These are phyloP conservation scores for Hoplostethus atlanticus DNA, from an alignment of 2,797 vertebrate species.

Conservation along the genomic window DNA sequence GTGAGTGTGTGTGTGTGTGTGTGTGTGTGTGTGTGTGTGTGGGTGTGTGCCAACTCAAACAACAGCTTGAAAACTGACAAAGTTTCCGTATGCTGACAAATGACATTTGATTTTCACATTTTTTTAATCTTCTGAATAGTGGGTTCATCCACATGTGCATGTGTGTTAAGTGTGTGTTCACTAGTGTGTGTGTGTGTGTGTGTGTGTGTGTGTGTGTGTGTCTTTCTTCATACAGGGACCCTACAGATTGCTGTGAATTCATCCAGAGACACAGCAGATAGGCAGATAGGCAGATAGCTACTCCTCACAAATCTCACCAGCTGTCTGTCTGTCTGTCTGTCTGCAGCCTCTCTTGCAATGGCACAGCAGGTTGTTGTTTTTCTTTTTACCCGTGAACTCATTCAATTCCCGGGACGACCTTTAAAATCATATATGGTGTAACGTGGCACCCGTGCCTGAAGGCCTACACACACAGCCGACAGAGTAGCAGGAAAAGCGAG, in stretches of 20 bases:
- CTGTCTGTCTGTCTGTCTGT: constrained; percentile 32
- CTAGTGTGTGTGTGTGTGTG: neutral
- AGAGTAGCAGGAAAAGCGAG: no score
- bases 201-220: constrained; percentile 1
- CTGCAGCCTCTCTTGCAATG: neutral
- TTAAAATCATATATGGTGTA: no score
- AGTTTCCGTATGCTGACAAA: constrained; percentile 32
- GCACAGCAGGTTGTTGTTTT: neutral
- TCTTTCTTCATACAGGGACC: constrained; percentile 14
- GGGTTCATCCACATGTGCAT: constrained; percentile 33
- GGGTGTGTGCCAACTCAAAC: constrained; percentile 29
- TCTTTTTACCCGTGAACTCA: neutral
- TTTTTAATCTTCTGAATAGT: constrained; percentile 30
- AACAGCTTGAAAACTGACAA: constrained; percentile 31
- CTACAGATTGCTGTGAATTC: constrained; percentile 11
- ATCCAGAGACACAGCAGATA: constrained; percentile 9
- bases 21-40: constrained; percentile 22
- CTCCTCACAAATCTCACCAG: constrained; percentile 37
- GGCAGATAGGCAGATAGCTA: constrained; percentile 1
- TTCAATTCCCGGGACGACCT: neutral
- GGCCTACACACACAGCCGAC: no score
- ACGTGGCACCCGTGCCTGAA: no score
- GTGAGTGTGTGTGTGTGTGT: constrained; percentile 14
- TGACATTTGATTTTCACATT: constrained; percentile 63
- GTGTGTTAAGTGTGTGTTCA: neutral